A percentile compares a stretch with the other conserved stretches of the same genome.
These are phyloP conservation scores for Onychomys leucogaster DNA, from an alignment of 2,797 vertebrate genomes.

Conservation along the genomic window DNA sequence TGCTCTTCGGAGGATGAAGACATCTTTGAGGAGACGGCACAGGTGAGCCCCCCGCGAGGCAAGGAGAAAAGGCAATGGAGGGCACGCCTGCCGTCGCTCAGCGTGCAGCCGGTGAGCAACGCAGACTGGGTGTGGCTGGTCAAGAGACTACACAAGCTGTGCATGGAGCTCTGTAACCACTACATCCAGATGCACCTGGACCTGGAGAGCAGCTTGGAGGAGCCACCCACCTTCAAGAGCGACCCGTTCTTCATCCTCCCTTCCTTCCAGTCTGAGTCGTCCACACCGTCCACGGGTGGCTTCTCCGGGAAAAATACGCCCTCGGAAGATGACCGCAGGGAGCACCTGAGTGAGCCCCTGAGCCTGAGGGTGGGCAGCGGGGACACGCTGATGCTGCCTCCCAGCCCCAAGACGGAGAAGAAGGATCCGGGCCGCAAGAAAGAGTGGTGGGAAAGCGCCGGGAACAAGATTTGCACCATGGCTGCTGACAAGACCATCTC, in stretches of 20 bases:
- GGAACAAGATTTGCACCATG: conserved; percentile 97
- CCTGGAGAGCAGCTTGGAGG: conserved; percentile 92
- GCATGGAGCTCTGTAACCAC: conserved; percentile 96
- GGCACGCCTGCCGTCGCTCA: conserved; percentile 91
- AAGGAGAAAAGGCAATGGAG: conserved; percentile 94
- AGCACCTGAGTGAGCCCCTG: conserved; percentile 83
- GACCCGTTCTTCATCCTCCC: conserved; percentile 94
- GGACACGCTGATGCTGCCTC: conserved; percentile 86
- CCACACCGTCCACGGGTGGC: conserved; percentile 92
- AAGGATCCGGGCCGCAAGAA: conserved; percentile 91
- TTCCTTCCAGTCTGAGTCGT: conserved; percentile 94
- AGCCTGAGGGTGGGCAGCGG: conserved; percentile 84
- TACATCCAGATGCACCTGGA: conserved; percentile 99
- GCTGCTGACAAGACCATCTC: conserved; percentile 96
- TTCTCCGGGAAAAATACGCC: conserved; percentile 93
- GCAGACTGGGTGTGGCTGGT: conserved; percentile 98
- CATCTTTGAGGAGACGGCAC: conserved; percentile 98
- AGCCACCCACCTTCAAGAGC: conserved; percentile 87
- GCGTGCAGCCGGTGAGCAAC: conserved; percentile 93
- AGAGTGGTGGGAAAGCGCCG: conserved; percentile 98
- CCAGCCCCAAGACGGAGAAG: conserved; percentile 89
- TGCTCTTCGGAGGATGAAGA: conserved; percentile 98
- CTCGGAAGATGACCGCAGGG: conserved; percentile 92
- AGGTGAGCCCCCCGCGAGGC: conserved; percentile 96
- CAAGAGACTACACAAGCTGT: conserved; percentile 95